These are phyloP conservation scores for Pogonophryne albipinna DNA, from an alignment of 2,797 vertebrate species.

Conservation along the genomic window DNA sequence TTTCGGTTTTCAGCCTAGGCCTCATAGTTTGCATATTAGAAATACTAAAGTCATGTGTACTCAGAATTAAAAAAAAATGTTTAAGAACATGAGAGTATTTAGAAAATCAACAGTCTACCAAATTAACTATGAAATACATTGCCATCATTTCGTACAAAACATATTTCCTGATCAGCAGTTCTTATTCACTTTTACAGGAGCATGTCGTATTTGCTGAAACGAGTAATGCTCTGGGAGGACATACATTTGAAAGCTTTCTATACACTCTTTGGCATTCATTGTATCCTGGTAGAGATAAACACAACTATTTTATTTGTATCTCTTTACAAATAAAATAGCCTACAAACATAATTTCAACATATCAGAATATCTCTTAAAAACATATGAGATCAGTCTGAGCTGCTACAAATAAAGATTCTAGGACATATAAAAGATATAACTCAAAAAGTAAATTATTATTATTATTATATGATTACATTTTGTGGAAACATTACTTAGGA, in stretches of 20 bases:
- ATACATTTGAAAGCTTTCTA: background rate
- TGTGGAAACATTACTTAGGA: no score
- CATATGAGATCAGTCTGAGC: background rate
- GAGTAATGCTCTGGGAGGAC: background rate
- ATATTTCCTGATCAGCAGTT: background rate
- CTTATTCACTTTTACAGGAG: background rate
- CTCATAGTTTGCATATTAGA: background rate
- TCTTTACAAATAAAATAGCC: background rate
- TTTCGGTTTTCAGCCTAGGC: background rate
- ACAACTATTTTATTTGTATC: background rate
- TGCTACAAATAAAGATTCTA: no score
- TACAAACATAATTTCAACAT: background rate
- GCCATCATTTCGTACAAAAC: no score
- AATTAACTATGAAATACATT: no score
- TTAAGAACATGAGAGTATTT: no score
- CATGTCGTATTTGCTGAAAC: background rate
- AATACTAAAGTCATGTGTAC: no score
- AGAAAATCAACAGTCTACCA: no score
- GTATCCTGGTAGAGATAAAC: background rate
- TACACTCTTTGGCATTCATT: background rate
- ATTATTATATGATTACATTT: no score
- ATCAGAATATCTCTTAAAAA: background rate
- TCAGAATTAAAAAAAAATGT: no score
- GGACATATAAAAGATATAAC: no score
- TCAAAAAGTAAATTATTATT: no score